phyloP scores from a whole-genome alignment of 2,797 vertebrate genomes.

The Hoplostethus atlanticus region DNA sequence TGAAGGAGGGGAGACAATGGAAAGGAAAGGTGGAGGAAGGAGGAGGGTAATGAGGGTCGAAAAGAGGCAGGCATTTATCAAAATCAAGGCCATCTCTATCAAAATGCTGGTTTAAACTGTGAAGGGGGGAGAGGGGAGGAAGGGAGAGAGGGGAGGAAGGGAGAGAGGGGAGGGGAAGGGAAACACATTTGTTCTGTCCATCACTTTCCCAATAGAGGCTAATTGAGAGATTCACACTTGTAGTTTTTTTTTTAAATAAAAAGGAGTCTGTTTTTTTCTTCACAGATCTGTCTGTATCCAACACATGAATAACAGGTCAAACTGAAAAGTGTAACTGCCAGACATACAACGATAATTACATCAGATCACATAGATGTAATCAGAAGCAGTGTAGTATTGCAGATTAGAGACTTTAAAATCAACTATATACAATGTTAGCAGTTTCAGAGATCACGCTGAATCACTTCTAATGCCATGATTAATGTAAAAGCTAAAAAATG shows the following conservation, averaged over 20 bases:
- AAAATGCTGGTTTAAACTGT: constrained; percentile 57
- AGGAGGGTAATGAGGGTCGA: constrained; percentile 89
- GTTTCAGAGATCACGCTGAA: too few relatives aligned
- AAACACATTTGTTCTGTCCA: constrained; percentile 44
- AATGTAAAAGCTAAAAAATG: neutral
- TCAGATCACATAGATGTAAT: neutral
- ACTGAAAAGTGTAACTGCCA: constrained; percentile 27
- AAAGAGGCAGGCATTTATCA: constrained; percentile 64
- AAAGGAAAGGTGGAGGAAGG: constrained; percentile 43
- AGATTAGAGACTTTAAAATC: neutral
- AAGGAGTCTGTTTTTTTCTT: constrained; percentile 13
- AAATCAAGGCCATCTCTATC: constrained; percentile 66
- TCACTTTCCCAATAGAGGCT: constrained; percentile 50
- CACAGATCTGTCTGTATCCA: constrained; percentile 6
- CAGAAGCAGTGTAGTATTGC: neutral
- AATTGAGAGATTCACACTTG: constrained; percentile 70
- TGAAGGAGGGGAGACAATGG: constrained; percentile 56
- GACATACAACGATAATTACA: neutral
- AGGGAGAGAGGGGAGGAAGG: neutral
- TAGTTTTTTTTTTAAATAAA: constrained; percentile 46
- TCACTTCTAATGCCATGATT: neutral
- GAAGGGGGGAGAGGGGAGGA: constrained; percentile 11
- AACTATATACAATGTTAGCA: too few relatives aligned
- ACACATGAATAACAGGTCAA: constrained; percentile 43
- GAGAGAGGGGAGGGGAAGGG: constrained; percentile 5